Evolutionary conservation across 2,797 vertebrate genomes (phyloP).

Genomic region (Micropoecilia bifurca): DNA sequence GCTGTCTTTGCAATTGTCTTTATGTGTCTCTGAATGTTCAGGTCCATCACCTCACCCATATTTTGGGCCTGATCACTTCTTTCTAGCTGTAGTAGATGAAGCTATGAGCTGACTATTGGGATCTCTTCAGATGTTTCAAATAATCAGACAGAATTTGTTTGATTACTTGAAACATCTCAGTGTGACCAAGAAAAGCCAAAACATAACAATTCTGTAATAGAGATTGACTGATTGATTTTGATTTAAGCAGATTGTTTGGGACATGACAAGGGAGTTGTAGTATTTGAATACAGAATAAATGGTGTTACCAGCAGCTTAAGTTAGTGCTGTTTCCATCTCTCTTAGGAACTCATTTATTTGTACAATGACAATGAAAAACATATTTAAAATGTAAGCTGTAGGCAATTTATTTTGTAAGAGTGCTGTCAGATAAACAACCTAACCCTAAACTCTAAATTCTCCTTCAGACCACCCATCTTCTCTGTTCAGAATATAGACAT

Average conservation of each 20-base stretch:
- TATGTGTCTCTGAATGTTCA: too few species aligned
- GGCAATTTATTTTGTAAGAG: not conserved
- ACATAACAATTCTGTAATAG: not conserved
- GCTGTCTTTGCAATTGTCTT: too few species aligned
- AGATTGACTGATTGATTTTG: not conserved
- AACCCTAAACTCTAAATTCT: not conserved
- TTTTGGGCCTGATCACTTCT: too few species aligned
- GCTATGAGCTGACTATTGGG: too few species aligned
- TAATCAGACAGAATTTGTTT: not conserved
- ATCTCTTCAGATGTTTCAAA: too few species aligned
- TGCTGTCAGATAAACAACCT: not conserved
- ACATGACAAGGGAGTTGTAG: not conserved
- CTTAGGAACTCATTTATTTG: not conserved
- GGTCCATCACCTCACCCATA: too few species aligned
- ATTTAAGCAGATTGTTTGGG: not conserved
- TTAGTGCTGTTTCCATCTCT: not conserved
- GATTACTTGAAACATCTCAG: not conserved
- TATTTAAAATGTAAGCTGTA: not conserved
- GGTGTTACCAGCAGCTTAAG: not conserved
- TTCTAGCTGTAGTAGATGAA: too few species aligned
- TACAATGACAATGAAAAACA: not conserved
- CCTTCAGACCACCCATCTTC: not conserved
- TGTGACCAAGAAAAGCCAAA: not conserved
- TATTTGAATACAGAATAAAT: not conserved
- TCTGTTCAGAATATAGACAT: not conserved